Evolutionary conservation across 2,797 vertebrate genomes (phyloP).

Genomic region (Leucoraja ocellata): DNA sequence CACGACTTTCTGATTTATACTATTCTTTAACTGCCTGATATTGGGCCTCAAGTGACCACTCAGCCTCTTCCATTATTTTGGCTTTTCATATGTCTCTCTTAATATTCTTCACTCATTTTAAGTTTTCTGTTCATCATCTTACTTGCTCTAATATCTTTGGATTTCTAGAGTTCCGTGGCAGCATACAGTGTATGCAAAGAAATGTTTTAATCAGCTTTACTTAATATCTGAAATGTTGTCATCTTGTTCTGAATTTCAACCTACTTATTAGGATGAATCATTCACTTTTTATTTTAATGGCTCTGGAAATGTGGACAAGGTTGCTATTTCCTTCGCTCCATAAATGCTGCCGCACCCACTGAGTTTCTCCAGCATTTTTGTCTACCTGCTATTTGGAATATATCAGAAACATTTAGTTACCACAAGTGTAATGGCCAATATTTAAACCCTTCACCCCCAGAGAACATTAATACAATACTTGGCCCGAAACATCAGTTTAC

Average conservation of each 20-base stretch:
- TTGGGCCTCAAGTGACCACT: background rate
- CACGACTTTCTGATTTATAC: too few relatives aligned
- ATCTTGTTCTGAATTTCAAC: background rate
- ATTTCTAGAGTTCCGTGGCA: background rate
- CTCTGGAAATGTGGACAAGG: background rate
- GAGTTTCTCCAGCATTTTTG: too few relatives aligned
- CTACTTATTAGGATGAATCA: background rate
- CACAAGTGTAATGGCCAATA: background rate
- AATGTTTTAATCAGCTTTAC: background rate
- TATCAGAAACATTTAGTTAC: background rate
- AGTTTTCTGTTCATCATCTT: background rate
- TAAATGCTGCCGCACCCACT: too few relatives aligned
- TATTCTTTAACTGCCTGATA: background rate
- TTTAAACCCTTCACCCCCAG: background rate
- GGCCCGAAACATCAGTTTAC: too few relatives aligned
- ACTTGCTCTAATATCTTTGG: background rate
- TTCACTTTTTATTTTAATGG: background rate
- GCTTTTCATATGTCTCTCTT: background rate
- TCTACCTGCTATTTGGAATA: too few relatives aligned
- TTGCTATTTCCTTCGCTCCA: background rate
- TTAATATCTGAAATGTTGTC: background rate
- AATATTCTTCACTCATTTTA: background rate
- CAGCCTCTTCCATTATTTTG: background rate
- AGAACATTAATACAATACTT: background rate
- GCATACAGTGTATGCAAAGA: background rate